Evolutionary conservation across 1,140 invertebrate genomes (phyloP).

Genomic region (Oreohelix idahoensis): DNA sequence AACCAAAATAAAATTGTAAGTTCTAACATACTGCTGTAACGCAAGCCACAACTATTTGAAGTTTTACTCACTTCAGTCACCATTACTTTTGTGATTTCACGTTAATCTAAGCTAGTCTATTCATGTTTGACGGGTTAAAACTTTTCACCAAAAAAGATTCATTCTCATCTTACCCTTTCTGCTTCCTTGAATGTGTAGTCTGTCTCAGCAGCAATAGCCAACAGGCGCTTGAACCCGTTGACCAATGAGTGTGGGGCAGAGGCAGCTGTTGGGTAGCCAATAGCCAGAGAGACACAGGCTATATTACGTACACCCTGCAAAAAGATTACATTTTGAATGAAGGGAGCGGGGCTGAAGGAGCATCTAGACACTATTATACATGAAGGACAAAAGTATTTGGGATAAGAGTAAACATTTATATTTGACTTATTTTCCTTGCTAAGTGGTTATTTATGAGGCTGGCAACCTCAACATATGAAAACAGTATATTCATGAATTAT

Average conservation of each 20-base stretch:
- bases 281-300: conserved; percentile 92
- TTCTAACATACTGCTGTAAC: background rate
- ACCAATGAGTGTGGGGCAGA: conserved; percentile 97
- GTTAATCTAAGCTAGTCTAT: background rate
- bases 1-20: no score
- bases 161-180: conserved; percentile 79
- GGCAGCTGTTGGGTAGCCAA: conserved; percentile 96
- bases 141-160: background rate
- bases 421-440: no score
- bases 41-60: background rate
- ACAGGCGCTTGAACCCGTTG: conserved; percentile 98
- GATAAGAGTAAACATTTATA: no score
- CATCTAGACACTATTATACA: no score
- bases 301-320: conserved; percentile 89
- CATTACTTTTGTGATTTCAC: background rate
- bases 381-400: no score
- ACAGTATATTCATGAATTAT: no score
- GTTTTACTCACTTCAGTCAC: no score
- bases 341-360: no score
- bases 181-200: conserved; percentile 97
- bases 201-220: conserved; percentile 95
- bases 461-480: no score
- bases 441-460: no score
- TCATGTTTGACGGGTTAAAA: background rate
- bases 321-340: background rate